Percentiles rank a stretch among this genome's conserved stretches.
These are phyloP conservation scores for Peribatodes rhomboidaria DNA, from an alignment of 2,888 invertebrate species.

Conservation along the genomic window DNA sequence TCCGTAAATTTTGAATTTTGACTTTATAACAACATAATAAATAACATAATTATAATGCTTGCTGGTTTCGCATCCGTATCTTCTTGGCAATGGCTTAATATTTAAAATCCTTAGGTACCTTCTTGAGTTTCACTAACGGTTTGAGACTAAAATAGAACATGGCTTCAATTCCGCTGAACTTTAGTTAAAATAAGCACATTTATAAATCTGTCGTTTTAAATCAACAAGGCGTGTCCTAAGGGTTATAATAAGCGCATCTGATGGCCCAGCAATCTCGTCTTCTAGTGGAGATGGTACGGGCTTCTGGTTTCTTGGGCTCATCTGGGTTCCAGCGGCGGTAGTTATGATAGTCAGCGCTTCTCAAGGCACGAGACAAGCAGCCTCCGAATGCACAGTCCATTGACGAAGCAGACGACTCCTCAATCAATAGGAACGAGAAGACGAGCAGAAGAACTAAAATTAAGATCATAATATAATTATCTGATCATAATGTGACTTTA, in stretches of 20 bases:
- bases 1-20: too few species aligned
- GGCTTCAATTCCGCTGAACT: too few species aligned
- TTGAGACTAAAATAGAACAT: too few species aligned
- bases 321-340: not conserved
- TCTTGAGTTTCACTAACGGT: too few species aligned
- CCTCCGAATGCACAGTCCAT: slow-evolving; percentile 5
- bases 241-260: slow-evolving; percentile 12
- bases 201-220: too few species aligned
- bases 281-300: not conserved
- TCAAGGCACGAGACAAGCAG: not conserved
- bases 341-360: not conserved
- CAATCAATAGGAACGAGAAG: not conserved
- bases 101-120: too few species aligned
- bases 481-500: too few species aligned
- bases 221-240: too few species aligned
- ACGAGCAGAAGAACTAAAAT: slow-evolving; percentile 1
- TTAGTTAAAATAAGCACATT: not conserved
- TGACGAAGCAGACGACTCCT: not conserved
- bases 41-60: too few species aligned
- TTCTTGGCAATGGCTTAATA: too few species aligned
- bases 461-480: not conserved
- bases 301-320: not conserved
- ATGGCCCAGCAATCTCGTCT: slow-evolving; percentile 5
- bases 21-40: too few species aligned
- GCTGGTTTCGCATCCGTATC: too few species aligned